Percentiles rank a stretch among this genome's conserved stretches.
phyloP scores from a whole-genome alignment of 2,113 vertebrate species.

The Heteronetta atricapilla region DNA sequence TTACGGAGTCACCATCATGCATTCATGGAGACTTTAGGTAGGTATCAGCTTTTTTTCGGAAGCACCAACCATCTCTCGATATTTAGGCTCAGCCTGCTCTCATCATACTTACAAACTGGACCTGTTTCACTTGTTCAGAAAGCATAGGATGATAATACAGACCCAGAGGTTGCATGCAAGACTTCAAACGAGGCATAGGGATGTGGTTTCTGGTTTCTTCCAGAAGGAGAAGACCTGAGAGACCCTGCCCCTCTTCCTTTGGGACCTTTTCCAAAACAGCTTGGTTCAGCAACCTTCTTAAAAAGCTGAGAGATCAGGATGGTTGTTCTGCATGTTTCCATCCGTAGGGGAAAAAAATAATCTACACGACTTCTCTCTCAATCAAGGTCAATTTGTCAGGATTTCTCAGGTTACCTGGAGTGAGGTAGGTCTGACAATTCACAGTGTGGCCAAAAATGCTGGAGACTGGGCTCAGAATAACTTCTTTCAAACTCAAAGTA shows the following conservation, averaged over 20 bases:
- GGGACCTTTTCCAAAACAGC: not conserved
- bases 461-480: not conserved
- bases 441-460: not conserved
- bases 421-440: not conserved
- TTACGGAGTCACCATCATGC: not conserved
- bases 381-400: not conserved
- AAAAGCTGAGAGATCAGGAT: not conserved
- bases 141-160: not conserved
- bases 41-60: not conserved
- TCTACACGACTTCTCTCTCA: not conserved
- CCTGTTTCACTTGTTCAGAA: not conserved
- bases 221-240: not conserved
- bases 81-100: not conserved
- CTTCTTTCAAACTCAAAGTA: not conserved
- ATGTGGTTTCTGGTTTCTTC: not conserved
- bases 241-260: not conserved
- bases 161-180: not conserved
- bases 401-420: not conserved
- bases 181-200: too few species aligned
- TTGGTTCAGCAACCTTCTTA: not conserved
- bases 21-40: not conserved
- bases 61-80: not conserved
- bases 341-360: not conserved
- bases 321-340: not conserved
- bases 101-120: not conserved